phyloP scores from a whole-genome alignment of 2,797 vertebrate genomes.

The Sebastes aleutianus region DNA sequence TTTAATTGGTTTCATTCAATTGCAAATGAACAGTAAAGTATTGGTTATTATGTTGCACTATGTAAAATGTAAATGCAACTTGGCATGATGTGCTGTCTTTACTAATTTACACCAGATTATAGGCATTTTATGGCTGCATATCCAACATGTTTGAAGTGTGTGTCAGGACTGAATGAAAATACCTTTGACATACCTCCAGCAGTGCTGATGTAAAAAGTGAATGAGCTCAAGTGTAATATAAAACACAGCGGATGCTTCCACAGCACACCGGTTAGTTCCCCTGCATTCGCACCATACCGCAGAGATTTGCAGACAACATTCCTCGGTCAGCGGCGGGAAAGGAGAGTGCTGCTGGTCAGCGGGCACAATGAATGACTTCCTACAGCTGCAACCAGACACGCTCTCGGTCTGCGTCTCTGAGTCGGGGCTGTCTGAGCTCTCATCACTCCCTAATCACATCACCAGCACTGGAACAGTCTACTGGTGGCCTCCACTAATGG shows the following conservation, averaged over 20 bases:
- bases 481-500: slow-evolving; percentile 35
- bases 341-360: slow-evolving; percentile 56
- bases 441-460: slow-evolving; percentile 64
- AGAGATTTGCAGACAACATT: slow-evolving; percentile 70
- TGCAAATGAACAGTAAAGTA: slow-evolving; percentile 30
- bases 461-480: slow-evolving; percentile 23
- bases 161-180: slow-evolving; percentile 29
- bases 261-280: slow-evolving; percentile 53
- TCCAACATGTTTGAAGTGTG: slow-evolving; percentile 23
- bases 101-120: slow-evolving; percentile 15
- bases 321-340: slow-evolving; percentile 33
- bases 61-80: slow-evolving; percentile 26
- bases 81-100: slow-evolving; percentile 9
- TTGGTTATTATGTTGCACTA: slow-evolving; percentile 6
- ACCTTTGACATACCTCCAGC: slow-evolving; percentile 55
- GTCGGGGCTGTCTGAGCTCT: slow-evolving; percentile 51
- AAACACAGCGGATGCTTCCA: slow-evolving; percentile 52
- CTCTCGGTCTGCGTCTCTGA: slow-evolving; percentile 38
- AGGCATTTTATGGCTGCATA: neutral
- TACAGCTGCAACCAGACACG: slow-evolving; percentile 72
- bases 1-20: slow-evolving; percentile 52
- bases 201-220: slow-evolving; percentile 31
- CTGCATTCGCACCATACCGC: slow-evolving; percentile 65
- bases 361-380: slow-evolving; percentile 77
- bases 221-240: slow-evolving; percentile 50